A percentile compares a stretch with the other conserved stretches of the same genome.
Evolutionary conservation across 2,113 vertebrate genomes (phyloP).

Genomic region (Diadophis punctatus): DNA sequence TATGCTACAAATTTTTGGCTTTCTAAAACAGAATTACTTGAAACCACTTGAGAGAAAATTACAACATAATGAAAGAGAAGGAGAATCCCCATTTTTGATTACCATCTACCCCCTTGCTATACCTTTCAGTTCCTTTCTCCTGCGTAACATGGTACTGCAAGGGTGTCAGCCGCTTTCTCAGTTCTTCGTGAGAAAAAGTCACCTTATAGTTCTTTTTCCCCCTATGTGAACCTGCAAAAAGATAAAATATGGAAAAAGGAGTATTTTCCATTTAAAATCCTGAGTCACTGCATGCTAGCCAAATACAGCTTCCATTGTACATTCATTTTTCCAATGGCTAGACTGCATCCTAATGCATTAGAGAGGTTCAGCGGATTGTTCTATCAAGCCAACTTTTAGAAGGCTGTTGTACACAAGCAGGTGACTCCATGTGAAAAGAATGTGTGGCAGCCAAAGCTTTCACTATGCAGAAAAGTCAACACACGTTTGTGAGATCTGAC

Average conservation of each 20-base stretch:
- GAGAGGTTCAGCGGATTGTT: slow-evolving; percentile 66
- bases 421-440: slow-evolving; percentile 56
- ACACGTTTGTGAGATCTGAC: slow-evolving; percentile 32
- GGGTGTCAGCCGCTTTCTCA: slow-evolving; percentile 88
- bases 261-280: slow-evolving; percentile 65
- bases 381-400: slow-evolving; percentile 61
- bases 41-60: slow-evolving; percentile 23
- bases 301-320: slow-evolving; percentile 58
- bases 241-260: slow-evolving; percentile 67
- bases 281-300: slow-evolving; percentile 67
- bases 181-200: slow-evolving; percentile 86
- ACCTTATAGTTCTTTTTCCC: slow-evolving; percentile 88
- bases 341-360: slow-evolving; percentile 57
- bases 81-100: slow-evolving; percentile 25
- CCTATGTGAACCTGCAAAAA: slow-evolving; percentile 82
- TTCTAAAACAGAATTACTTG: slow-evolving; percentile 52
- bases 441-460: slow-evolving; percentile 68
- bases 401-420: slow-evolving; percentile 52
- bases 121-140: slow-evolving; percentile 97
- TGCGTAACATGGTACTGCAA: slow-evolving; percentile 95
- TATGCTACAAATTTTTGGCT: slow-evolving; percentile 54
- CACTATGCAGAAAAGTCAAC: slow-evolving; percentile 14
- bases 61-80: neutral
- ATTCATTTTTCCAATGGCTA: slow-evolving; percentile 68
- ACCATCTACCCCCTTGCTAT: slow-evolving; percentile 45